Evolutionary conservation across 2,888 invertebrate species (phyloP).

Genomic region (Heliconius ismenius): DNA sequence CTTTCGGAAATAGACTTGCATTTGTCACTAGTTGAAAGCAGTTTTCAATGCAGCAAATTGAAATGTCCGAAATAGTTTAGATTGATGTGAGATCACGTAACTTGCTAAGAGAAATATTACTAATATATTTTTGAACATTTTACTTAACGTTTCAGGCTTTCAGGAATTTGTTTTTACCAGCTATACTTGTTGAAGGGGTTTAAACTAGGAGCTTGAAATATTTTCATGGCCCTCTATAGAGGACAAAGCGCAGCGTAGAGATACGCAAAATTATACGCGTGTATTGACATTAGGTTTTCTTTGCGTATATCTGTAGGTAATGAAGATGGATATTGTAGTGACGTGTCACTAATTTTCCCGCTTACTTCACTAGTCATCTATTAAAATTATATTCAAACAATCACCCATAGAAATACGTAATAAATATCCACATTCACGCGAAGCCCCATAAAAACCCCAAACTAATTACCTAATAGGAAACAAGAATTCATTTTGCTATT

Average conservation of each 20-base stretch:
- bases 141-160: background rate
- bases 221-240: no score
- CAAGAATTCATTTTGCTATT: slow-evolving; percentile 56
- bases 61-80: background rate
- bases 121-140: background rate
- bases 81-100: background rate
- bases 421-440: background rate
- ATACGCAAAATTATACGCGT: no score
- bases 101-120: background rate
- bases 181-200: no score
- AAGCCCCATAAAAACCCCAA: background rate
- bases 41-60: slow-evolving; percentile 4
- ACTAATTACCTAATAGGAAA: slow-evolving; percentile 19
- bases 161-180: no score
- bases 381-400: background rate
- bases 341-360: no score
- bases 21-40: background rate
- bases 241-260: no score
- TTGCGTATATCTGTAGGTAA: no score
- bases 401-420: background rate
- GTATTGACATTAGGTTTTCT: no score
- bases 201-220: no score
- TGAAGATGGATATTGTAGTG: no score
- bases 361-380: background rate
- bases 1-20: background rate